Evolutionary conservation across 2,888 invertebrate genomes (phyloP).

Genomic region (Abrostola tripartita): DNA sequence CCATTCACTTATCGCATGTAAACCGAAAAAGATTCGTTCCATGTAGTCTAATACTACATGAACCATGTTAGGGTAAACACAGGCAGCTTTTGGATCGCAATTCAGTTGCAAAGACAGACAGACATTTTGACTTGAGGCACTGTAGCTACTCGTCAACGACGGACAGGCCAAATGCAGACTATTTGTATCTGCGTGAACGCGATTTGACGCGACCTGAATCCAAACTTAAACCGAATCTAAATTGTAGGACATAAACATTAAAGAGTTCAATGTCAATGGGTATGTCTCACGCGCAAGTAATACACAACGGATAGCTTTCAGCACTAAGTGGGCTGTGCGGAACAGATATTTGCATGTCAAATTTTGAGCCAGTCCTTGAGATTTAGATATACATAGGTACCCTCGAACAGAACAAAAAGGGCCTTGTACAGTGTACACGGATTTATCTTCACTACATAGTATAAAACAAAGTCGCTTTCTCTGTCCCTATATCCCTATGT

Average conservation of each 20-base stretch:
- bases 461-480: no score
- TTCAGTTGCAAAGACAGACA: not conserved
- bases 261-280: slow-evolving; percentile 44
- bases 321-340: not conserved
- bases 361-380: not conserved
- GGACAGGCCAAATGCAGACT: not conserved
- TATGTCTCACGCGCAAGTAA: slow-evolving; percentile 24
- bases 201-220: slow-evolving; percentile 31
- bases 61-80: no score
- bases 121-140: not conserved
- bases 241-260: slow-evolving; percentile 30
- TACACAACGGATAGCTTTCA: not conserved
- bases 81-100: no score
- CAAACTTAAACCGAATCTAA: slow-evolving; percentile 28
- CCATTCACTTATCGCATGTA: not conserved
- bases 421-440: slow-evolving; percentile 21
- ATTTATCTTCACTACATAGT: no score
- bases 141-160: not conserved
- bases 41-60: no score
- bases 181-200: slow-evolving; percentile 6
- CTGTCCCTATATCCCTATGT: no score
- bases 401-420: slow-evolving; percentile 17
- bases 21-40: not conserved
- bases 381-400: not conserved
- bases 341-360: not conserved